Conservation (phyloP, 2,888 invertebrate genomes). For the Sussaba pulchella region DNA sequence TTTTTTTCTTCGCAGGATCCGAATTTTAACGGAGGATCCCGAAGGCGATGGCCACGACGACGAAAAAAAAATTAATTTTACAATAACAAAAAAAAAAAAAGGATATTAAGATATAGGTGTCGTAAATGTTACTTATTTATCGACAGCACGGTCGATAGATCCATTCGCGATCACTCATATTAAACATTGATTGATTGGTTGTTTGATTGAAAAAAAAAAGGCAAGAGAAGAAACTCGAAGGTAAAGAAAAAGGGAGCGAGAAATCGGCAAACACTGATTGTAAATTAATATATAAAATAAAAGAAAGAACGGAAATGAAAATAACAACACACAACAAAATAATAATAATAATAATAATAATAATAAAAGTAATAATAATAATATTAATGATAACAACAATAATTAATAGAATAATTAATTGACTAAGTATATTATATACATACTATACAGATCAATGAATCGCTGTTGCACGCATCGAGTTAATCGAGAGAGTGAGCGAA, state of each 20-base stretch:
- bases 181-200: constrained; percentile 50
- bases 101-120: constrained; percentile 62
- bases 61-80: too few species aligned
- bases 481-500: constrained; percentile 76
- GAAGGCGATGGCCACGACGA: too few species aligned
- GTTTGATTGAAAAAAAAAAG: constrained; percentile 46
- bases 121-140: constrained; percentile 69
- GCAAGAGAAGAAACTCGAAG: neutral
- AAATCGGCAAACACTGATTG: constrained; percentile 68
- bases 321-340: constrained; percentile 21
- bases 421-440: constrained; percentile 67
- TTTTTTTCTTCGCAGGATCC: constrained; percentile 56
- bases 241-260: constrained; percentile 36
- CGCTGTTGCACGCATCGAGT: constrained; percentile 73
- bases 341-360: constrained; percentile 66
- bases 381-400: constrained; percentile 68
- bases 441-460: constrained; percentile 74
- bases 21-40: constrained; percentile 27
- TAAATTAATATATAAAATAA: constrained; percentile 72
- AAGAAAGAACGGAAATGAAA: constrained; percentile 59
- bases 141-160: constrained; percentile 55
- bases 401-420: too few species aligned
- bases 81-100: constrained; percentile 61
- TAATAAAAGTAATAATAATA: constrained; percentile 61
- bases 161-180: constrained; percentile 56